Base-by-base conservation (phyloP, 53 echinoderm and acorn worm genomes). In the Luidia sarsii region DNA sequence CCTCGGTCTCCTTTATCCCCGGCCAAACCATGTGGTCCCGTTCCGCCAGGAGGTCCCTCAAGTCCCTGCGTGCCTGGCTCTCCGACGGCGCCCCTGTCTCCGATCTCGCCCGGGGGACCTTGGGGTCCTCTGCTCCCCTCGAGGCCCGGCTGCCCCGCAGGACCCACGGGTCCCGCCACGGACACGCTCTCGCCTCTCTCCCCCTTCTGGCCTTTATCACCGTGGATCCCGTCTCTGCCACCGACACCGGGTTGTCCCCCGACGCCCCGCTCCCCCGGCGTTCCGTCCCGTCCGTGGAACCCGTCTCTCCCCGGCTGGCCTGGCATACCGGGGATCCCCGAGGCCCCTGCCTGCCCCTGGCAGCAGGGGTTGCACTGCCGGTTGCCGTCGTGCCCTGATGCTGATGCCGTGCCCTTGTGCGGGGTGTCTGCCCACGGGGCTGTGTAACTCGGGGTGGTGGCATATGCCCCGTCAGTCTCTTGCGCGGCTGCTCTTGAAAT, bases 321-420 rank as follows among this genome's bases (percentile, higher is more conserved):
- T 6, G 61, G 77, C 61, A 77, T 60, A 31, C 77, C 77, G 16
- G 77, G 77, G 29, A 77, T 15, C 19, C 77, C 77, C 14, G 77
- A 4, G 41, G 46, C 27, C 13, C 77, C 77, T 14, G 77, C 37
- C 45, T 59, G 60, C 7, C 77, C 77, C 45, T 77, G 77, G 60
- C 77, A 77, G 46, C 77, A 77, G 7, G 77, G 43, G 37, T 60
- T 77, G 45, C 77, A 77, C 61, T 77, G 77, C 30, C 61, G 77
- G 45, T 60, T 39, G 22, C 21, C 30, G 22, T 18, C 30, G 8
- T 59, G 77, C 31, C 45, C 30, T 20, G 45, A 38, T 18, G 13
- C 30, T 20, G 45, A 38, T 18, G 13, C 24, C 29, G 74, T 41
- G 21, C 24, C 59, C 27, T 25, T 77, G 48, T 23, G 33, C 32